Percentiles rank a stretch among this genome's conserved stretches.
phyloP scores from a whole-genome alignment of 2,113 vertebrate genomes.

The Neogobius melanostomus region DNA sequence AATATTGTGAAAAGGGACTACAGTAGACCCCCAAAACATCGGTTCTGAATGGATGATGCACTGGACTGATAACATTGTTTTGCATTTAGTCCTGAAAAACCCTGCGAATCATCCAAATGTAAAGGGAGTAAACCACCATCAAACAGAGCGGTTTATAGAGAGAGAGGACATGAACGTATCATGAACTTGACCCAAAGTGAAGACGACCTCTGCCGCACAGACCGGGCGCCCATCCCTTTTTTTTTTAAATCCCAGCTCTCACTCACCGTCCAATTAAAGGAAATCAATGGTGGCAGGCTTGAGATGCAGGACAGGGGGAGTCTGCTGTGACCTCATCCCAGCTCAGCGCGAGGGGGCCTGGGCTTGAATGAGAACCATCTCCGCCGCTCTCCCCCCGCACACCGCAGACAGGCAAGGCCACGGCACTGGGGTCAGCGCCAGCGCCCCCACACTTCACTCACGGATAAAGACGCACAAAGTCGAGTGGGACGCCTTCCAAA shows the following conservation, averaged over 20 bases:
- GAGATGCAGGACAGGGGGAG: conserved; percentile 61
- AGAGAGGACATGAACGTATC: neutral
- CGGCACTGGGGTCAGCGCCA: conserved; percentile 16
- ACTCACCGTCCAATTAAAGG: conserved; percentile 71
- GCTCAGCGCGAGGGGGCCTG: conserved; percentile 18
- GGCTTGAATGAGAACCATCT: conserved; percentile 59
- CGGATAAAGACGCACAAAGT: neutral
- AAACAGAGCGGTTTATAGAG: neutral
- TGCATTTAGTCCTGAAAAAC: too few species aligned
- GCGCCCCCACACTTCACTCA: neutral
- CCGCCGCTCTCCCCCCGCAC: neutral
- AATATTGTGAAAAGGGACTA: too few species aligned
- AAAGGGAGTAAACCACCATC: neutral
- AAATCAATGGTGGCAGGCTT: conserved; percentile 65
- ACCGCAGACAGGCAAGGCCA: conserved; percentile 13
- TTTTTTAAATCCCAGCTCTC: conserved; percentile 26
- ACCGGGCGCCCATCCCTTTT: conserved; percentile 22
- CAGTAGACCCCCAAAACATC: too few species aligned
- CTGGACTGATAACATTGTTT: too few species aligned
- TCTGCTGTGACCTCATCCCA: conserved; percentile 55
- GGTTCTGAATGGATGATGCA: too few species aligned
- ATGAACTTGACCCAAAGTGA: neutral
- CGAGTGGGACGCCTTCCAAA: neutral
- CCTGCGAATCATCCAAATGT: neutral
- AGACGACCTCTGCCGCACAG: conserved; percentile 1